phyloP scores from a whole-genome alignment of 2,113 vertebrate species.

The Sitta europaea region DNA sequence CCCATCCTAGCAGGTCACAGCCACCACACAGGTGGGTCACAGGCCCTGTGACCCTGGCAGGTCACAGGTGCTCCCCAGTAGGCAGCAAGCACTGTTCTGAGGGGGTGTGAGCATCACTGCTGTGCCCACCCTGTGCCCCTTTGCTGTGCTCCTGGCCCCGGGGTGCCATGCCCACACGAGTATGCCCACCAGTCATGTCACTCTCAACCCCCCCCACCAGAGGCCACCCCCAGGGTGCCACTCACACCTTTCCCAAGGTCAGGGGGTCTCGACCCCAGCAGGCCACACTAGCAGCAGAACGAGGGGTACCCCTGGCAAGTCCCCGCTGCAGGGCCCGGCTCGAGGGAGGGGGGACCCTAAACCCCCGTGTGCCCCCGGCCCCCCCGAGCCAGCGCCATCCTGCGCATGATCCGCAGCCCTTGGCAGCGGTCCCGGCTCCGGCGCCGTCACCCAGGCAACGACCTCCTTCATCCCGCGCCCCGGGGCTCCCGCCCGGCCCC shows the following conservation, averaged over 20 bases:
- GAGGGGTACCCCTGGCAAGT: background rate
- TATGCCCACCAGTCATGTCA: background rate
- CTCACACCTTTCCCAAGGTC: background rate
- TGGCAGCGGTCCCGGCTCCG: background rate
- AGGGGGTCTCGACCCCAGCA: background rate
- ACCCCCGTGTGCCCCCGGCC: background rate
- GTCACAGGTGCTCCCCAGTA: background rate
- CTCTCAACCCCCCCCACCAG: background rate
- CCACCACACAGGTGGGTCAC: background rate
- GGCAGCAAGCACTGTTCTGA: background rate
- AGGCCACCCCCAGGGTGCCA: background rate
- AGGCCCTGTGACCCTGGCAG: background rate
- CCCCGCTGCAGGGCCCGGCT: fast-evolving
- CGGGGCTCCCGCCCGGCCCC: background rate
- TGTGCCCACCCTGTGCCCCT: background rate
- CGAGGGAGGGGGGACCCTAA: background rate
- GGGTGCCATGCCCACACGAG: fast-evolving
- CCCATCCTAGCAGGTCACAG: background rate
- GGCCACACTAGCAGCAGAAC: background rate
- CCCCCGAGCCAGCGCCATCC: background rate
- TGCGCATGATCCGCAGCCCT: conserved; percentile 1
- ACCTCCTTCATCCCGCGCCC: conserved; percentile 66
- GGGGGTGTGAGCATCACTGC: background rate
- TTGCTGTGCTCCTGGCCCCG: fast-evolving
- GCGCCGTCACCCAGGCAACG: conserved; percentile 62